These are phyloP conservation scores for Sphaeridia pumilis DNA, from an alignment of 2,888 invertebrate genomes.

Conservation along the genomic window DNA sequence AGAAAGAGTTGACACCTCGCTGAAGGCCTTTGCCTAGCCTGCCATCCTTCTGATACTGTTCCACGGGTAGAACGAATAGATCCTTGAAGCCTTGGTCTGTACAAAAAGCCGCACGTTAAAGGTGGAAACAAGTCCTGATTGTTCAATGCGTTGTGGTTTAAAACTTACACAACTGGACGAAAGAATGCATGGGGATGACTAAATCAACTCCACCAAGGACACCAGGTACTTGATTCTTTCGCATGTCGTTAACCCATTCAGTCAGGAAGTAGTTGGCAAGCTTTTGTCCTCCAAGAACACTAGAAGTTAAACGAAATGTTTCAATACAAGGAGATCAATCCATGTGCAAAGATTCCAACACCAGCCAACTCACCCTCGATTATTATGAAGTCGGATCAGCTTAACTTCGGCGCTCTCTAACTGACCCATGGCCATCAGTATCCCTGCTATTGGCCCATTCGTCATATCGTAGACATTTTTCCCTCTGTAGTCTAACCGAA, in stretches of 20 bases:
- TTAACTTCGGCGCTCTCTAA: slow-evolving; percentile 84
- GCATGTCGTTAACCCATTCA: slow-evolving; percentile 92
- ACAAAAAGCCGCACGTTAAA: too few relatives aligned
- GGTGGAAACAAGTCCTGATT: not conserved
- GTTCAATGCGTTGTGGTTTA: too few relatives aligned
- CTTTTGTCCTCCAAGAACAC: slow-evolving; percentile 74
- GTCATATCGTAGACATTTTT: slow-evolving; percentile 73
- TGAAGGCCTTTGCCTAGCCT: slow-evolving; percentile 70
- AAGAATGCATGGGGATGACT: slow-evolving; percentile 90
- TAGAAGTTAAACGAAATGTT: too few relatives aligned
- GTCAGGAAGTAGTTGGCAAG: slow-evolving; percentile 64
- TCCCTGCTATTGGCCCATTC: slow-evolving; percentile 75
- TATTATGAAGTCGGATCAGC: slow-evolving; percentile 67
- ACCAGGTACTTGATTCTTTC: slow-evolving; percentile 79
- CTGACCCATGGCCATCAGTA: slow-evolving; percentile 84
- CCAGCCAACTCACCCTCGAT: slow-evolving; percentile 54
- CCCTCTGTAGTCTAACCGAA: slow-evolving; percentile 89
- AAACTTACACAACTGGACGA: slow-evolving; percentile 83
- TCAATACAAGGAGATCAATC: too few relatives aligned
- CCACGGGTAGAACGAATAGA: slow-evolving; percentile 82
- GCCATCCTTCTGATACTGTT: slow-evolving; percentile 88
- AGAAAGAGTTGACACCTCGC: slow-evolving; percentile 78
- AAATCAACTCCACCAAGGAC: slow-evolving; percentile 60
- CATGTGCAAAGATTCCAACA: too few relatives aligned
- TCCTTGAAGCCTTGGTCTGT: slow-evolving; percentile 89